These are phyloP conservation scores for Lagocephalus sceleratus DNA, from an alignment of 2,797 vertebrate species.

Conservation along the genomic window DNA sequence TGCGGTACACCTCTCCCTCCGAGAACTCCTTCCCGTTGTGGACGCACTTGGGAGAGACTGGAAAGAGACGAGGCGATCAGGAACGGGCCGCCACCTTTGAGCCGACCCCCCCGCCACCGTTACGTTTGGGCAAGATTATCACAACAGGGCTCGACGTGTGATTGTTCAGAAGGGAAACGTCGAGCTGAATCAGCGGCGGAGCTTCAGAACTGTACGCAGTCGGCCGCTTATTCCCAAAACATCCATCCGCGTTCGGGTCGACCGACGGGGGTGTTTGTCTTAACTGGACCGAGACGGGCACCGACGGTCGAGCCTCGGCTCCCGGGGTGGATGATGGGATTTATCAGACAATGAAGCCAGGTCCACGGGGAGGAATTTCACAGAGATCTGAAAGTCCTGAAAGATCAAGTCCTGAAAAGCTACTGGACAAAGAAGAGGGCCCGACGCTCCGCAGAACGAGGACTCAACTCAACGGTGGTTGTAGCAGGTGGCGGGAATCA, in stretches of 20 bases:
- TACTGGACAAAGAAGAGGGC: constrained; percentile 40
- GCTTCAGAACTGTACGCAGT: constrained; percentile 22
- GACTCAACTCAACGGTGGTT: constrained; percentile 28
- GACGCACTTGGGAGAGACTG: constrained; percentile 75
- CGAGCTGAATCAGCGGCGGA: constrained; percentile 21
- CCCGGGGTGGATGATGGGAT: constrained; percentile 29
- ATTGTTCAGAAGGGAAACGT: neutral
- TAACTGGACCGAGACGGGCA: constrained; percentile 35
- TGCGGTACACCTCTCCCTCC: constrained; percentile 79
- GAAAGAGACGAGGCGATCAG: constrained; percentile 14
- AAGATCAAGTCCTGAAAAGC: constrained; percentile 46
- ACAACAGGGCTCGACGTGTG: neutral
- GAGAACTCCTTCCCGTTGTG: constrained; percentile 75
- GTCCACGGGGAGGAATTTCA: constrained; percentile 48
- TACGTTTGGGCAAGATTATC: constrained; percentile 1
- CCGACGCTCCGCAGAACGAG: constrained; percentile 41
- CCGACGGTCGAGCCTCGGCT: constrained; percentile 21
- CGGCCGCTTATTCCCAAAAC: constrained; percentile 27
- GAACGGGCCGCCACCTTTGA: constrained; percentile 17
- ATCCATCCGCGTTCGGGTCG: constrained; percentile 23
- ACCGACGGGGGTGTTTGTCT: constrained; percentile 28
- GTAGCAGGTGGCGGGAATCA: constrained; percentile 56
- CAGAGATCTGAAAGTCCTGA: constrained; percentile 48
- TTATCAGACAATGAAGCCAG: constrained; percentile 50
- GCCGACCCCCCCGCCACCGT: constrained; percentile 3